A percentile compares a stretch with the other conserved stretches of the same genome.
Conservation (phyloP, 2,113 vertebrate genomes). For the Osmerus mordax region DNA sequence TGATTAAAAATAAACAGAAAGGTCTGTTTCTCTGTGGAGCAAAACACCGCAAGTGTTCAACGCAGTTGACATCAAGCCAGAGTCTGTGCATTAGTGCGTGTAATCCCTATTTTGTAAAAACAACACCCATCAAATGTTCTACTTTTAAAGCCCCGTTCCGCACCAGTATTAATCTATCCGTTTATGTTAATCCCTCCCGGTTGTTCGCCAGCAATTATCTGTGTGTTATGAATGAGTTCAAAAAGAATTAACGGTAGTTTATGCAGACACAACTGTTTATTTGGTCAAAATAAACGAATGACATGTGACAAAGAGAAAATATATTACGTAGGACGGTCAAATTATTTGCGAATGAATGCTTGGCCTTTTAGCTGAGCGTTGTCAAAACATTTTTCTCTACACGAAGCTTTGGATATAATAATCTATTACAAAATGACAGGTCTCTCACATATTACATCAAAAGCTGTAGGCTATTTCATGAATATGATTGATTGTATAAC, state of each 20-base stretch:
- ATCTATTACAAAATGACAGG: conserved; percentile 34
- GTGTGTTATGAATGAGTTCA: neutral
- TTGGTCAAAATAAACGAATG: conserved; percentile 49
- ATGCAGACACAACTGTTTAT: conserved; percentile 65
- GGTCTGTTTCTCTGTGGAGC: too few relatives aligned
- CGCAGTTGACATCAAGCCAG: neutral
- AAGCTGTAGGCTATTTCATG: conserved; percentile 40
- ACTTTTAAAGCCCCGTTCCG: conserved; percentile 8
- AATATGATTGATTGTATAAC: conserved; percentile 53
- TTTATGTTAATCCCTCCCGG: conserved; percentile 8
- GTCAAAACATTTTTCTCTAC: too few relatives aligned
- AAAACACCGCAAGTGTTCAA: neutral
- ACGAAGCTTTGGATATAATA: neutral
- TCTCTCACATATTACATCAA: conserved; percentile 37
- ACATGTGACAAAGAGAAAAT: conserved; percentile 63
- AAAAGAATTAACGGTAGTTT: conserved; percentile 10
- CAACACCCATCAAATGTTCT: neutral
- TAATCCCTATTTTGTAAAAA: conserved; percentile 18
- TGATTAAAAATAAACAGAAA: neutral
- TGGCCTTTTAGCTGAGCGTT: conserved; percentile 27
- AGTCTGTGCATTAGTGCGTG: neutral
- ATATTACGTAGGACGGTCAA: conserved; percentile 44
- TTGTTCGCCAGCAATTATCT: conserved; percentile 17
- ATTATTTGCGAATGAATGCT: conserved; percentile 39
- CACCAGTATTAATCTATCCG: conserved; percentile 9